These are phyloP conservation scores for Rhynchopsitta pachyrhyncha DNA, from an alignment of 2,113 vertebrate genomes.

Conservation along the genomic window DNA sequence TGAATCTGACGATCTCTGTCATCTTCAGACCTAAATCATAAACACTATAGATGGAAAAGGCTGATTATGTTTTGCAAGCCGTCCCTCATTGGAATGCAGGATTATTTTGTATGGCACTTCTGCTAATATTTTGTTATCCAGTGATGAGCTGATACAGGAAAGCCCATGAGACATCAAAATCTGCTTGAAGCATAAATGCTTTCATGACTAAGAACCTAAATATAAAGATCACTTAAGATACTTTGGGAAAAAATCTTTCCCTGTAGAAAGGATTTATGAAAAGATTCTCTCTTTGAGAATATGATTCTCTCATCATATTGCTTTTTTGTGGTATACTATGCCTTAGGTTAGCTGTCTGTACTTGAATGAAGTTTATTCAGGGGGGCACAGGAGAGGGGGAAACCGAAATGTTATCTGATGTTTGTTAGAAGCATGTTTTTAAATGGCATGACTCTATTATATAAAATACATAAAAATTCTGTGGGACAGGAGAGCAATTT, in stretches of 20 bases:
- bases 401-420: not conserved
- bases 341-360: not conserved
- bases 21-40: not conserved
- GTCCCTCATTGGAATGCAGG: not conserved
- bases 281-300: not conserved
- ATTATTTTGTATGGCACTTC: not conserved
- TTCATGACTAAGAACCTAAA: not conserved
- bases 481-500: not conserved
- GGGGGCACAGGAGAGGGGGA: not conserved
- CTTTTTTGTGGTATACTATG: not conserved
- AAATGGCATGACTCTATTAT: not conserved
- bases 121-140: not conserved
- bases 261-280: not conserved
- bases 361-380: not conserved
- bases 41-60: not conserved
- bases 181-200: not conserved
- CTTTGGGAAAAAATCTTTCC: not conserved
- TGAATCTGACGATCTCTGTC: not conserved
- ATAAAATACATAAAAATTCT: not conserved
- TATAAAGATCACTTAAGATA: not conserved
- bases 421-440: not conserved
- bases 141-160: not conserved
- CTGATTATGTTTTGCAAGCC: not conserved
- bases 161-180: not conserved
- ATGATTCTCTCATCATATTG: not conserved